Evolutionary conservation across 2,797 vertebrate genomes (phyloP).

Genomic region (Microcaecilia unicolor): DNA sequence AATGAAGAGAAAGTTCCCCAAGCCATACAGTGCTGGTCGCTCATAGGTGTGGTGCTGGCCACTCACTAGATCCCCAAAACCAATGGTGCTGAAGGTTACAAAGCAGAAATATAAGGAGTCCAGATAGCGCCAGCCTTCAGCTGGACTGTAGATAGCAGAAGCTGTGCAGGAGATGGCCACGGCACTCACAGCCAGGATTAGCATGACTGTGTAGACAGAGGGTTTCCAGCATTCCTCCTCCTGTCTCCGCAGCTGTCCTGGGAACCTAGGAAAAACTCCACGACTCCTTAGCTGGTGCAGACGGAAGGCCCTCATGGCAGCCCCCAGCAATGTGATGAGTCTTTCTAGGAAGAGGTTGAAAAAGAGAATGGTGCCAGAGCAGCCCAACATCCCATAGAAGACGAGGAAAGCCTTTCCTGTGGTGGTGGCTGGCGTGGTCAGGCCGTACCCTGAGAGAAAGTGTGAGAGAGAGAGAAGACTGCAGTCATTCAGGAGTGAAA

Average conservation of each 20-base stretch:
- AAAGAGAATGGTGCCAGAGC: neutral
- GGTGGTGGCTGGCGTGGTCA: neutral
- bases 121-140: neutral
- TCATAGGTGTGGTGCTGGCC: neutral
- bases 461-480: no score
- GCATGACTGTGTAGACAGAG: neutral
- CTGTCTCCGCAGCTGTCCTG: neutral
- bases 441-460: neutral
- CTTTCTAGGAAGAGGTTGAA: slow-evolving; percentile 1
- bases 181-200: neutral
- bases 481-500: no score
- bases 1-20: neutral
- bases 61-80: neutral
- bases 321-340: neutral
- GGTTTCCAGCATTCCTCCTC: neutral
- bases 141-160: neutral
- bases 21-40: neutral
- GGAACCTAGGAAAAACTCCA: neutral
- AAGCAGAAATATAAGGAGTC: slow-evolving; percentile 1
- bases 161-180: neutral
- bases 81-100: neutral
- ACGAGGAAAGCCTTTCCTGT: neutral
- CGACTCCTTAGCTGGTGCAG: neutral
- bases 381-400: neutral
- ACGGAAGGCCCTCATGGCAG: neutral